These are phyloP conservation scores for Belonocnema kinseyi DNA, from an alignment of 1,140 invertebrate genomes.

Conservation along the genomic window DNA sequence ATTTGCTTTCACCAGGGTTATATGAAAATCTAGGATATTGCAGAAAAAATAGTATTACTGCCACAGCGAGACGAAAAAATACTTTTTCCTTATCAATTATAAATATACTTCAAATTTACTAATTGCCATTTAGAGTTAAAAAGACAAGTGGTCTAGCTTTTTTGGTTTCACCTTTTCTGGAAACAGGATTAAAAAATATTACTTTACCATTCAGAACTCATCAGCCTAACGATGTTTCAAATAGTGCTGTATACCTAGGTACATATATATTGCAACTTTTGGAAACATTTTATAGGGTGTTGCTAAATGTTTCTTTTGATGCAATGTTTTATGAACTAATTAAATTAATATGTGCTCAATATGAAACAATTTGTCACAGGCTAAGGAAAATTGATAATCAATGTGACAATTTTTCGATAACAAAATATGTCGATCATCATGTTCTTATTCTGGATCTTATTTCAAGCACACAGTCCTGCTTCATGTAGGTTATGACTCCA, in stretches of 20 bases:
- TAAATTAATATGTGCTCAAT: constrained; percentile 51
- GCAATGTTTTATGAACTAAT: constrained; percentile 55
- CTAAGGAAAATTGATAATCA: constrained; percentile 40
- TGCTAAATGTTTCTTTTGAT: constrained; percentile 58
- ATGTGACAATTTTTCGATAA: not conserved
- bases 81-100: no score
- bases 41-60: no score
- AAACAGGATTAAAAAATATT: not conserved
- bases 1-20: no score
- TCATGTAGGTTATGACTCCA: constrained; percentile 50
- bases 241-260: not conserved
- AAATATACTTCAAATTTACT: no score
- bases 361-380: constrained; percentile 57
- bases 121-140: no score
- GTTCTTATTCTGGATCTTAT: constrained; percentile 25
- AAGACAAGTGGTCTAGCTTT: not conserved
- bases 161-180: not conserved
- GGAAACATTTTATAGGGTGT: constrained; percentile 42
- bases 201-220: constrained; percentile 35
- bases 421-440: constrained; percentile 36
- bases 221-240: constrained; percentile 27
- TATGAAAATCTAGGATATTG: no score
- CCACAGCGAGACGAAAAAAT: no score
- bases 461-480: constrained; percentile 48
- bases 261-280: constrained; percentile 35